Evolutionary conservation across 2,888 invertebrate genomes (phyloP).

Genomic region (Caenorhabditis uteleia): DNA sequence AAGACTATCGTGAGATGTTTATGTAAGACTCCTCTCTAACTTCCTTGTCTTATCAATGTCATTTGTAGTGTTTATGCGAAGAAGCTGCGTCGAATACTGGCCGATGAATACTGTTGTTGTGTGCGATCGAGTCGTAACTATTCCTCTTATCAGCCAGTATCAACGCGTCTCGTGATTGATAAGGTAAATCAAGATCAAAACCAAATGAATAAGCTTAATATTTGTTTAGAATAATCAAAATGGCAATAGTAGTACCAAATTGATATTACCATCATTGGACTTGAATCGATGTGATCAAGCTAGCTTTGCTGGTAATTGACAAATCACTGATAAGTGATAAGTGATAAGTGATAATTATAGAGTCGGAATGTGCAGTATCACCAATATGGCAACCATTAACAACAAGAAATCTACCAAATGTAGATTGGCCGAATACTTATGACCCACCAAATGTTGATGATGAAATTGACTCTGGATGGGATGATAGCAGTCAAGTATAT

Average conservation of each 20-base stretch:
- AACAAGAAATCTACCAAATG: constrained; percentile 43
- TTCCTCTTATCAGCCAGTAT: constrained; percentile 37
- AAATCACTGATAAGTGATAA: neutral
- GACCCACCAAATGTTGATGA: constrained; percentile 49
- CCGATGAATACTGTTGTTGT: constrained; percentile 44
- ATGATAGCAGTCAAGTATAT: constrained; percentile 44
- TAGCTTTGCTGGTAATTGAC: constrained; percentile 23
- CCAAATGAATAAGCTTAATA: too few relatives aligned
- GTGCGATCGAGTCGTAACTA: constrained; percentile 12
- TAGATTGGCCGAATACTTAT: constrained; percentile 46
- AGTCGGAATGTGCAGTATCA: constrained; percentile 32
- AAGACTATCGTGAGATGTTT: constrained; percentile 65
- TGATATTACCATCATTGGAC: constrained; percentile 26
- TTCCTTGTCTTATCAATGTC: neutral
- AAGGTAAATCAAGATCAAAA: constrained; percentile 10
- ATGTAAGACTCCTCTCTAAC: constrained; percentile 16
- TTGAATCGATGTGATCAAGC: constrained; percentile 26
- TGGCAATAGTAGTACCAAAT: constrained; percentile 15
- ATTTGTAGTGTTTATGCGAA: constrained; percentile 28
- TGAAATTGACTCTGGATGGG: constrained; percentile 56
- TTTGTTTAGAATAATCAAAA: constrained; percentile 20
- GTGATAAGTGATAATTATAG: constrained; percentile 5
- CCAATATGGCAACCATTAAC: constrained; percentile 58
- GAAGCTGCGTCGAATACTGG: constrained; percentile 11
- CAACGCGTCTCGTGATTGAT: constrained; percentile 31